Evolutionary conservation across 2,113 vertebrate genomes (phyloP).

Genomic region (Lethenteron camtschaticum): DNA sequence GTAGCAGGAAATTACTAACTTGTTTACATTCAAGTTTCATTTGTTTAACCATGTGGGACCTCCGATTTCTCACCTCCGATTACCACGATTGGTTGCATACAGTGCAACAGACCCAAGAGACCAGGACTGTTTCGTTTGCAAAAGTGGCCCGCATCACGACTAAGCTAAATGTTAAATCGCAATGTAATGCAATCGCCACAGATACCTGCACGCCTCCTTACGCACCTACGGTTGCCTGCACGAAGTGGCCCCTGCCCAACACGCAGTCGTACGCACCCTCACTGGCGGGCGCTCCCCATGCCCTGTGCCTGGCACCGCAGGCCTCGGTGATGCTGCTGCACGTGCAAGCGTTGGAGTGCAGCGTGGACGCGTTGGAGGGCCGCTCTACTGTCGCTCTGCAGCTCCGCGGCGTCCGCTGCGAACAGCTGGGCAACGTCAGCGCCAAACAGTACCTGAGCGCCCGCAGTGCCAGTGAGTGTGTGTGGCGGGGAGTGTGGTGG

Average conservation of each 20-base stretch:
- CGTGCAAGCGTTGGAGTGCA: constrained; percentile 33
- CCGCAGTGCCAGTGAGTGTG: constrained; percentile 27
- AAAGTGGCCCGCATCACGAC: too few relatives aligned
- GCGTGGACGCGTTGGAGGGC: constrained; percentile 40
- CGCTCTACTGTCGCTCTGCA: constrained; percentile 44
- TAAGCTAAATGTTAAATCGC: too few relatives aligned
- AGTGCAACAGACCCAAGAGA: too few relatives aligned
- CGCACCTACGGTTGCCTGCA: background rate
- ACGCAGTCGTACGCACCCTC: background rate
- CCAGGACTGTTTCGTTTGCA: too few relatives aligned
- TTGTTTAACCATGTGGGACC: too few relatives aligned
- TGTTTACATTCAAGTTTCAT: too few relatives aligned
- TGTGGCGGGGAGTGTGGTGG: background rate
- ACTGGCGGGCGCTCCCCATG: constrained; percentile 9
- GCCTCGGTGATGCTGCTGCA: constrained; percentile 50
- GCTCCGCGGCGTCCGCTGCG: constrained; percentile 28
- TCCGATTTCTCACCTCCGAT: too few relatives aligned
- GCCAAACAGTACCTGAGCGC: constrained; percentile 41
- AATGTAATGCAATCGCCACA: too few relatives aligned
- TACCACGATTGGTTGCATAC: too few relatives aligned
- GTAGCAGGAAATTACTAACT: too few relatives aligned
- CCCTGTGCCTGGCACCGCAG: constrained; percentile 20
- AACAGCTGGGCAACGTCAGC: constrained; percentile 42
- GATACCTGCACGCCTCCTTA: background rate
- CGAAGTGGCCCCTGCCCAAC: background rate